Base-by-base conservation (phyloP, 2,888 invertebrate genomes). In the Dasypogon diadema region DNA sequence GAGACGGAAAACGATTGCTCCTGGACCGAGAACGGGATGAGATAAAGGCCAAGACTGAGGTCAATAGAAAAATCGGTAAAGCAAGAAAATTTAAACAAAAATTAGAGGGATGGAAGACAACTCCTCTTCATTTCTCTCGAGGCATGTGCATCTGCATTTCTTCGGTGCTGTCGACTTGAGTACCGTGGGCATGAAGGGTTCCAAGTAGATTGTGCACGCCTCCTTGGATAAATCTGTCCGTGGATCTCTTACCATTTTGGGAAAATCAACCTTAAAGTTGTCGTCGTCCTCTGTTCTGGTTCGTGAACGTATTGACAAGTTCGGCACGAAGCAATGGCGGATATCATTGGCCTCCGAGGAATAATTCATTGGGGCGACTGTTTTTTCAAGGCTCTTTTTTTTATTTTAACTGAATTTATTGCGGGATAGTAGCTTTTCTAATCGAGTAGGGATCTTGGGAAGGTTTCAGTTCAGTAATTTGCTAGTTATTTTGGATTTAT, bases 41-140 rank as follows among this genome's bases (percentile, higher is more conserved):
- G 8, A 14, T 46, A 48, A 68, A 70, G 70, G 54, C 51, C 54
- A 54, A 54, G 54, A 70, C 54, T 24, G 54, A 54, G 70, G 70
- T 70, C 70, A 70, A 34, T 70, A 54, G 70, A 54, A 70, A 70
- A 54, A 70, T 70, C 51, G 30, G 26, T 16, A 22, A 70, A 30
- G 54, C n/a, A 26, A 54, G 54, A 70, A 70, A 70, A 54, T 70
- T 70, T 22, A 70, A 51, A 70, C 37, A 70, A 54, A 51, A 70
- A 51, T 34, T 30, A 26, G 54, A 70, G 34, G 70, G 54, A 70
- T 51, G 70, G 54, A 54, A 70, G 70, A 54, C 54, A 54, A 70
- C 54, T 70, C 70, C 70, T 70, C 54, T 70, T 26, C 46, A 65
- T 65, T 37, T 42, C 42, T 42, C 12, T 12, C 2, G 2, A 12